Base-by-base conservation (phyloP, 2,797 vertebrate genomes). In the Gymnodraco acuticeps region DNA sequence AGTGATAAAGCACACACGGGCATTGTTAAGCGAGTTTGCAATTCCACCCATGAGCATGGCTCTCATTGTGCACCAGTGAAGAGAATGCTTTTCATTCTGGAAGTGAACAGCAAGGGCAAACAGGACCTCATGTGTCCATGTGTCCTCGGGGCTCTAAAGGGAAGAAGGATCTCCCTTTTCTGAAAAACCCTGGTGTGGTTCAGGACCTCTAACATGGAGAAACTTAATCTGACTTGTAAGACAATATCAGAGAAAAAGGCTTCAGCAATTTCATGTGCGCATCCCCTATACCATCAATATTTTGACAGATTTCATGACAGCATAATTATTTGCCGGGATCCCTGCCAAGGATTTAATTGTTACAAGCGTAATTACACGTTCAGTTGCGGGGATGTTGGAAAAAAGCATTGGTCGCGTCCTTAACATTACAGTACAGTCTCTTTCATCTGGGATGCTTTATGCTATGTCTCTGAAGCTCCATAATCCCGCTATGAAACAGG, bases 301-400 rank as follows among this genome's bases (percentile, higher is more conserved):
- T 95, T 92, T 94, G 95, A 96, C 93, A 93, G 83, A 88, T 90
- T 91, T 89, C 86, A 80, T 82, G 91, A 93, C 87, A 87, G 84
- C 84, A 38, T 91, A 92, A 94, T 94, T 95, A 94, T 94, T 94
- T 89, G 84, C 76, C 63, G 23, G 87, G 86, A 92, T 86, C 81
- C 79, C 81, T 85, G 91, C 87, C 88, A 91, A 86, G 85, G 74
- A 89, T 93, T 95, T 95, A 95, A 95, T 95, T 96, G 93, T 93
- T 93, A 92, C 92, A 89, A 88, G 88, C 64, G 46, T 95, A 95
- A 95, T 95, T 95, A 92, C 87, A 92, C 31, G 90, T 93, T 93
- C 84, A 84, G 92, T 87, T 85, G 73, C 64, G 16, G 83, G 77
- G 89, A 89, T 86, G 88, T 79, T 83, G 71, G 86, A 91, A 91